Evolutionary conservation across 2,113 vertebrate genomes (phyloP).

Genomic region (Psammodynastes pulverulentus): DNA sequence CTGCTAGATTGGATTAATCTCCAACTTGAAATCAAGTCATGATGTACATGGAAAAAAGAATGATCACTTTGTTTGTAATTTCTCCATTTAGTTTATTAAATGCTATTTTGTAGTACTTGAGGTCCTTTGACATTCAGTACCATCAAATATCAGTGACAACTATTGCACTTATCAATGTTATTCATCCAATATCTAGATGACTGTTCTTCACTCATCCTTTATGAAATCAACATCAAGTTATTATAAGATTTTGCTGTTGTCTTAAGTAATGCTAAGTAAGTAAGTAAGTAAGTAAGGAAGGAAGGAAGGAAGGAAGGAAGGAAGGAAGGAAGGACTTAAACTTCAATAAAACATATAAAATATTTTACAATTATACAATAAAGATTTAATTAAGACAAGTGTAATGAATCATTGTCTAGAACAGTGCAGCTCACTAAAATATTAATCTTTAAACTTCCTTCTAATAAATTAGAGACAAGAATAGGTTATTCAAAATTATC

Average conservation of each 20-base stretch:
- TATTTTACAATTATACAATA: conserved; percentile 51
- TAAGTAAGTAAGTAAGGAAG: not conserved
- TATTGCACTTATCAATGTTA: conserved; percentile 51
- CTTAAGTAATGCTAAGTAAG: not conserved
- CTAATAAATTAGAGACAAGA: conserved; percentile 1
- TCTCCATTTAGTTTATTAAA: conserved; percentile 50
- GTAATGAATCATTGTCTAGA: conserved; percentile 25
- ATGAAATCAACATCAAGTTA: not conserved
- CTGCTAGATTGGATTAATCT: not conserved
- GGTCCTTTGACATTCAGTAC: conserved; percentile 51
- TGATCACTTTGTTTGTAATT: not conserved
- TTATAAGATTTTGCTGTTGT: not conserved
- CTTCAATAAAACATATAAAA: conserved; percentile 54
- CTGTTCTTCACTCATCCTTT: conserved; percentile 30
- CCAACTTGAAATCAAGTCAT: not conserved
- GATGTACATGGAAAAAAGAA: not conserved
- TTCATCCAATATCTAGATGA: conserved; percentile 44
- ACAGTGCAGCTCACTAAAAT: conserved; percentile 11
- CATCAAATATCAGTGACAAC: conserved; percentile 40
- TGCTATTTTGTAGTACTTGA: conserved; percentile 31
- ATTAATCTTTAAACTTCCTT: conserved; percentile 18
- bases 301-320: not conserved
- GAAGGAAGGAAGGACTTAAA: conserved; percentile 27
- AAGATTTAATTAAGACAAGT: conserved; percentile 58
- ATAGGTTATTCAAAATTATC: conserved; percentile 13